Evolutionary conservation across 2,888 invertebrate species (phyloP).

Genomic region (Tetramorium bicarinatum): DNA sequence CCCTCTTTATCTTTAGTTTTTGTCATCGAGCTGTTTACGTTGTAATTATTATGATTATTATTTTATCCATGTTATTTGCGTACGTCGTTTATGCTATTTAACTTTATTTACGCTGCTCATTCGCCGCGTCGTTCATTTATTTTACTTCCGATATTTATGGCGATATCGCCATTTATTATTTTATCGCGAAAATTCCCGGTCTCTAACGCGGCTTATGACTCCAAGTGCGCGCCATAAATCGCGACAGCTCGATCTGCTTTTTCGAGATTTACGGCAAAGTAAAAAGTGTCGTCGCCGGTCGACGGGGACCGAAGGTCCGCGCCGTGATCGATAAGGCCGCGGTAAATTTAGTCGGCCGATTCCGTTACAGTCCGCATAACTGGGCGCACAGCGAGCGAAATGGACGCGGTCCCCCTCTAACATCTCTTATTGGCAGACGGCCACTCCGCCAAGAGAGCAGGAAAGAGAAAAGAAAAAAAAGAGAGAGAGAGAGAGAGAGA

Average conservation of each 20-base stretch:
- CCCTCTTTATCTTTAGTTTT: background rate
- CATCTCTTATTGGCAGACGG: slow-evolving; percentile 73
- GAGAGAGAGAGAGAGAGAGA: slow-evolving; percentile 8
- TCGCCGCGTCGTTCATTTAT: slow-evolving; percentile 10
- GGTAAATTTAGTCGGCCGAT: slow-evolving; percentile 64
- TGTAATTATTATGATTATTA: background rate
- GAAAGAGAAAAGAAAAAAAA: slow-evolving; percentile 22
- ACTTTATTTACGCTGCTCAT: slow-evolving; percentile 21
- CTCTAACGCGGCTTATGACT: slow-evolving; percentile 45
- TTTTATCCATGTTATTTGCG: background rate
- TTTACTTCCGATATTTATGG: slow-evolving; percentile 16
- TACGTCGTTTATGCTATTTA: background rate
- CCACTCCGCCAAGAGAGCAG: slow-evolving; percentile 51
- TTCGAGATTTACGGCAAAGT: slow-evolving; percentile 42
- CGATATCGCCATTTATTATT: slow-evolving; percentile 34
- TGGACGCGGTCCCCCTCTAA: slow-evolving; percentile 61
- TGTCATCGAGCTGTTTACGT: background rate
- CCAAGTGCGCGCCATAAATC: slow-evolving; percentile 43
- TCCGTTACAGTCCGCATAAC: slow-evolving; percentile 75
- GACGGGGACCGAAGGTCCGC: slow-evolving; percentile 26
- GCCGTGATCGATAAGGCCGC: slow-evolving; percentile 43
- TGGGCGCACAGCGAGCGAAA: slow-evolving; percentile 64
- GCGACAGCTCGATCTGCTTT: slow-evolving; percentile 36
- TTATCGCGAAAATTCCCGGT: slow-evolving; percentile 41
- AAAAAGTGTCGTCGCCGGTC: slow-evolving; percentile 34